Percentiles rank a stretch among this genome's conserved stretches.
phyloP scores from a whole-genome alignment of 1,140 invertebrate genomes.

The Drosophila asahinai region DNA sequence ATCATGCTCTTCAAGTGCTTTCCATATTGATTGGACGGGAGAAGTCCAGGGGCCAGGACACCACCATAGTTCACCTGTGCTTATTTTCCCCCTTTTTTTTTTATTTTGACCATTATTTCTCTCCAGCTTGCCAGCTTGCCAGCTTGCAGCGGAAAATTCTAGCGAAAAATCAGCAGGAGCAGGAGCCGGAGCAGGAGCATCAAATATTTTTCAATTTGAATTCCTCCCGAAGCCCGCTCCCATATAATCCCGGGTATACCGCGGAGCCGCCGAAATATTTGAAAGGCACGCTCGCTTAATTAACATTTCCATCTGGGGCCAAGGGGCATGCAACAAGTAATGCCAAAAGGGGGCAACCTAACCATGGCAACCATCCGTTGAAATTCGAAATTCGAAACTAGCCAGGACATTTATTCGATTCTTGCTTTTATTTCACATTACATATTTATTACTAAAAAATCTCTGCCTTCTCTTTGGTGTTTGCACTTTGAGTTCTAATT shows the following conservation, averaged over 20 bases:
- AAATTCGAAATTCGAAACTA: too few species aligned
- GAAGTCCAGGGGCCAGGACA: neutral
- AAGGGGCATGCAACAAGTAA: constrained; percentile 44
- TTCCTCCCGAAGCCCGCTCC: neutral
- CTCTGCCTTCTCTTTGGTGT: neutral
- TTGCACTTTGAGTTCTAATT: constrained; percentile 8
- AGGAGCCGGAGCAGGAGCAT: constrained; percentile 1
- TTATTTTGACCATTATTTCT: constrained; percentile 24
- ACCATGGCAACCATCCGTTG: neutral
- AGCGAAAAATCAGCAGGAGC: neutral
- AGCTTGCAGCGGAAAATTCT: constrained; percentile 5
- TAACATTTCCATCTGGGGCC: constrained; percentile 28
- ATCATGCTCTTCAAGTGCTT: constrained; percentile 55
- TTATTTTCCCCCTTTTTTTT: constrained; percentile 20
- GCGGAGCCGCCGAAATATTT: constrained; percentile 7
- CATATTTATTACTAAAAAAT: neutral
- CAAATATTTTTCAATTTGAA: constrained; percentile 54
- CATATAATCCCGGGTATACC: neutral
- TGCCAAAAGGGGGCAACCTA: neutral
- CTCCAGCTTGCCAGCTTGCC: neutral
- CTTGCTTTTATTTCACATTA: neutral
- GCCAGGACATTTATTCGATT: neutral
- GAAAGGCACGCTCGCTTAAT: constrained; percentile 36
- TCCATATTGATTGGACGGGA: constrained; percentile 72
- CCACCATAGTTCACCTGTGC: constrained; percentile 27